phyloP scores from a whole-genome alignment of 2,888 invertebrate genomes.

The Suillia variegata region DNA sequence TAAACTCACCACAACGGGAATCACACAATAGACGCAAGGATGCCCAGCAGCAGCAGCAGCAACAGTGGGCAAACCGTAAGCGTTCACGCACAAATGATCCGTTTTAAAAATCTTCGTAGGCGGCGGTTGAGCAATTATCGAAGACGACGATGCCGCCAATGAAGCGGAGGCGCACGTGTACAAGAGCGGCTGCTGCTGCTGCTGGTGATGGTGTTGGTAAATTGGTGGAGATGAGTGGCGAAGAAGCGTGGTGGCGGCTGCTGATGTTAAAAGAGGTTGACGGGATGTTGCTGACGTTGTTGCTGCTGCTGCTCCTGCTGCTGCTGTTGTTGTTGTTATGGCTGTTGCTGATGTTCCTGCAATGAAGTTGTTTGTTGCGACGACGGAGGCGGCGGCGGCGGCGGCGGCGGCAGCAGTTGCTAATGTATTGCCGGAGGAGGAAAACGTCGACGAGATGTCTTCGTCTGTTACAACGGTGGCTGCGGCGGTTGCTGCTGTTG shows the following conservation, averaged over 20 bases:
- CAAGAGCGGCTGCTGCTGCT: conserved; percentile 27
- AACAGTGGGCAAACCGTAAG: conserved; percentile 55
- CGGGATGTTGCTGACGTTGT: conserved; percentile 17
- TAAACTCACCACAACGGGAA: conserved; percentile 59
- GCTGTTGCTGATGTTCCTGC: conserved; percentile 14
- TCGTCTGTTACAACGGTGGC: conserved; percentile 22
- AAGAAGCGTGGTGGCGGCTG: background rate
- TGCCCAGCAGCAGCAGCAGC: conserved; percentile 56
- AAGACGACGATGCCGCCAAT: conserved; percentile 39
- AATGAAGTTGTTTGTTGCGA: conserved; percentile 15
- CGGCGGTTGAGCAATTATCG: conserved; percentile 55
- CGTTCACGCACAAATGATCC: conserved; percentile 56
- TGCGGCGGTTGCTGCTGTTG: conserved; percentile 16
- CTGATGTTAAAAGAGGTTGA: conserved; percentile 30
- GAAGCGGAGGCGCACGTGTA: conserved; percentile 52
- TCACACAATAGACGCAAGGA: conserved; percentile 59
- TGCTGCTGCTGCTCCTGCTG: conserved; percentile 20
- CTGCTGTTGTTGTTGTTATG: conserved; percentile 10
- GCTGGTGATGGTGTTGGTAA: conserved; percentile 35
- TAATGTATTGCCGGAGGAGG: too few relatives aligned
- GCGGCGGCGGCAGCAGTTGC: conserved; percentile 14
- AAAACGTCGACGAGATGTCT: too few relatives aligned
- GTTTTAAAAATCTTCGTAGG: conserved; percentile 58
- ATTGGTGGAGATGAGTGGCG: background rate
- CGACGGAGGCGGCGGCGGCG: conserved; percentile 22